Evolutionary conservation across 2,797 vertebrate species (phyloP).

Genomic region (Margarornis squamiger): DNA sequence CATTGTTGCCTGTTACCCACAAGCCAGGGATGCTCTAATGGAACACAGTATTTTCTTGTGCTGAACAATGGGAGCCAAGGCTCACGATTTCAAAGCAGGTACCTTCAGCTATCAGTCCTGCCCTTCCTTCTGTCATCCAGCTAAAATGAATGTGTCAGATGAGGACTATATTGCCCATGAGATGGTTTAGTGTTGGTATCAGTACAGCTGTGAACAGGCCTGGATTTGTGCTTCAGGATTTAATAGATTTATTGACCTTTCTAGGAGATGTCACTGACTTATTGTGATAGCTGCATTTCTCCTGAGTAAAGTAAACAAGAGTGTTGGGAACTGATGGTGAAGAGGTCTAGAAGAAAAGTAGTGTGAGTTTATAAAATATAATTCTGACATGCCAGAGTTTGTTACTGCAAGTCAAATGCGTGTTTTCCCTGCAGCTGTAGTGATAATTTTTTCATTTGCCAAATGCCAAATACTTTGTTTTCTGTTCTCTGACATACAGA

Average conservation of each 20-base stretch:
- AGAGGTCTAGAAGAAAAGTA: not conserved
- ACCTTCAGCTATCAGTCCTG: not conserved
- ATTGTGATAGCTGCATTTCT: not conserved
- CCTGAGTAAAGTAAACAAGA: not conserved
- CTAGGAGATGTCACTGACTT: not conserved
- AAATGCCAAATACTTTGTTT: not conserved
- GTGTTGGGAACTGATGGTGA: not conserved
- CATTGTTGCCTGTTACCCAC: not conserved
- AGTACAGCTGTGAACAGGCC: not conserved
- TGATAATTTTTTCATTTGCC: not conserved
- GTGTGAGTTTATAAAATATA: not conserved
- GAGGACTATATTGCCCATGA: not conserved
- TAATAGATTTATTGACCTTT: not conserved
- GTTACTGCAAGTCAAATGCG: not conserved
- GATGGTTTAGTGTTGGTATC: not conserved
- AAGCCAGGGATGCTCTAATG: not conserved
- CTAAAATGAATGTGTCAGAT: not conserved
- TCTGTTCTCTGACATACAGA: not conserved
- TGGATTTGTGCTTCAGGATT: conserved; percentile 1
- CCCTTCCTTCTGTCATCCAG: not conserved
- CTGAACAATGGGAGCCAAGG: not conserved
- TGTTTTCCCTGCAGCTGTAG: not conserved
- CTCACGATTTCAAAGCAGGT: not conserved
- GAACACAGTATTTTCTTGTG: not conserved
- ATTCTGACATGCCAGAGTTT: not conserved